phyloP scores from a whole-genome alignment of 2,113 vertebrate genomes.

The Oophaga pumilio region DNA sequence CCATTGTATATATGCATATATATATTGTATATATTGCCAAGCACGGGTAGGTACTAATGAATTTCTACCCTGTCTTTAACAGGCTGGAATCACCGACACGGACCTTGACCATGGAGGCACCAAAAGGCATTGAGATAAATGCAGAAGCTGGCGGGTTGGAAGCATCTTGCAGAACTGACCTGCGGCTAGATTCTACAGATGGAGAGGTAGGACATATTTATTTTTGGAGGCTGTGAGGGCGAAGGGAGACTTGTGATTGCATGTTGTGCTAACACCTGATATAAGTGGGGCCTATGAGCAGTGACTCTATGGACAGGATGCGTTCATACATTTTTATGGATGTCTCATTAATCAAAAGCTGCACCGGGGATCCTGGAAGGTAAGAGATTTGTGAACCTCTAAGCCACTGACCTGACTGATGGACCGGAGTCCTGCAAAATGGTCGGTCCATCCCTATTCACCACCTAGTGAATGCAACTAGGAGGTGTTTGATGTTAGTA shows the following conservation, averaged over 20 bases:
- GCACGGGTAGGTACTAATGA: background rate
- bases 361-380: too few relatives aligned
- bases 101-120: slow-evolving; percentile 93
- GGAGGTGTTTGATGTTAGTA: too few relatives aligned
- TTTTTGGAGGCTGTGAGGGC: background rate
- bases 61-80: slow-evolving; percentile 56
- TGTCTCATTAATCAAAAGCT: too few relatives aligned
- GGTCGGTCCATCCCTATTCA: too few relatives aligned
- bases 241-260: background rate
- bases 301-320: background rate
- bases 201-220: slow-evolving; percentile 81
- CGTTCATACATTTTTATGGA: too few relatives aligned
- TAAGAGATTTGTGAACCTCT: too few relatives aligned
- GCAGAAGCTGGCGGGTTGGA: slow-evolving; percentile 95
- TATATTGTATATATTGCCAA: background rate
- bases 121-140: slow-evolving; percentile 92
- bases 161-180: slow-evolving; percentile 91
- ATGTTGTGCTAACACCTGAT: background rate
- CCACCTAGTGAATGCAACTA: too few relatives aligned
- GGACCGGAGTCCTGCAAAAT: too few relatives aligned
- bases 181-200: slow-evolving; percentile 95
- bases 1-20: too few relatives aligned
- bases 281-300: background rate
- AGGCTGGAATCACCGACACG: slow-evolving; percentile 96
- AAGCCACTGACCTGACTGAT: too few relatives aligned